Percentiles rank a stretch among this genome's conserved stretches.
phyloP scores from a whole-genome alignment of 2,888 invertebrate genomes.

The Protodeltote pygarga region DNA sequence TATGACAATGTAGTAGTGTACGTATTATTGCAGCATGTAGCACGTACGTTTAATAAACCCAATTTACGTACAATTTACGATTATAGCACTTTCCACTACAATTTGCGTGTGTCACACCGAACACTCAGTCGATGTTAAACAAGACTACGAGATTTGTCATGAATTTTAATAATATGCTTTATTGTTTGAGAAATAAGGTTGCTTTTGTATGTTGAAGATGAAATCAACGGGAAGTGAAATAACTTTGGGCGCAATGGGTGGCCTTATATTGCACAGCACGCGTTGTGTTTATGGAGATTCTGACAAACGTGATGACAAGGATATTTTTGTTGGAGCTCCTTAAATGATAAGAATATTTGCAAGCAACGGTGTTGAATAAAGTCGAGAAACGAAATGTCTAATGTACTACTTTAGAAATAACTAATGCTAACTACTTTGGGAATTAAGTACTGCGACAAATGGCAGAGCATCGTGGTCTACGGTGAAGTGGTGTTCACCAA shows the following conservation, averaged over 20 bases:
- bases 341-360: conserved; percentile 3
- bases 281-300: conserved; percentile 61
- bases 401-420: conserved; percentile 34
- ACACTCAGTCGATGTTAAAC: conserved; percentile 53
- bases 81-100: conserved; percentile 63
- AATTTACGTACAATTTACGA: conserved; percentile 65
- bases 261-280: conserved; percentile 63
- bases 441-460: conserved; percentile 42
- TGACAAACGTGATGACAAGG: conserved; percentile 56
- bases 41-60: conserved; percentile 61
- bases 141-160: conserved; percentile 37
- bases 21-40: conserved; percentile 50
- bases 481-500: conserved; percentile 25
- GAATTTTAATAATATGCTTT: conserved; percentile 35
- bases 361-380: conserved; percentile 2
- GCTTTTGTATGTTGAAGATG: conserved; percentile 25
- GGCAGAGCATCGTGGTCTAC: conserved; percentile 11
- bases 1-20: conserved; percentile 25
- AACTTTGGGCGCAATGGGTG: conserved; percentile 53
- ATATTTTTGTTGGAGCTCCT: conserved; percentile 47
- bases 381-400: conserved; percentile 13
- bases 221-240: conserved; percentile 40
- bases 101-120: conserved; percentile 64
- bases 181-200: conserved; percentile 24
- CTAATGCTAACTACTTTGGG: conserved; percentile 38